These are phyloP conservation scores for Danio kyathit DNA, from an alignment of 2,797 vertebrate species.

Conservation along the genomic window DNA sequence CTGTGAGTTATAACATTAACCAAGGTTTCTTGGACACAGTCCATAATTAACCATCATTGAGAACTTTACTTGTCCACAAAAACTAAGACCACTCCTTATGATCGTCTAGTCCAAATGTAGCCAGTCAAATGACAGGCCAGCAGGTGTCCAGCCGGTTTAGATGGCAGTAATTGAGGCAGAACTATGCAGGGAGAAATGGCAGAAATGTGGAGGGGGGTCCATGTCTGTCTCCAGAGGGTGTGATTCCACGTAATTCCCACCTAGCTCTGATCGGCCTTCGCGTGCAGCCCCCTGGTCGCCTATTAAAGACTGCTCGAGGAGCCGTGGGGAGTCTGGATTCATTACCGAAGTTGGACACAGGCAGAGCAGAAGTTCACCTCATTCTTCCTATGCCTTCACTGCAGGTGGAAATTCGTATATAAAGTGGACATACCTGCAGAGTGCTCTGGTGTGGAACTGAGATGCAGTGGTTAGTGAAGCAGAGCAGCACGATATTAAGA, in stretches of 20 bases:
- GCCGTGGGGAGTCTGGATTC: conserved; percentile 51
- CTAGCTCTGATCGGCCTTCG: conserved; percentile 42
- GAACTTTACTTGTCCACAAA: conserved; percentile 15
- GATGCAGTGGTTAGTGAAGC: conserved; percentile 44
- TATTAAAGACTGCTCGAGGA: conserved; percentile 54
- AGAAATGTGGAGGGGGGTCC: conserved; percentile 40
- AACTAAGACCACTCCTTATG: background rate
- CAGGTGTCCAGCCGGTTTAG: conserved; percentile 42
- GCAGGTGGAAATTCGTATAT: conserved; percentile 39
- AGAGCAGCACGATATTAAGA: conserved; percentile 45
- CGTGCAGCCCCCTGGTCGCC: conserved; percentile 45
- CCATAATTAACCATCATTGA: background rate
- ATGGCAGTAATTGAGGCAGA: conserved; percentile 49
- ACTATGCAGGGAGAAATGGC: conserved; percentile 30
- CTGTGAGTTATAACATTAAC: background rate
- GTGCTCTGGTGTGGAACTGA: conserved; percentile 35
- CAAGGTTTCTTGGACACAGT: background rate
- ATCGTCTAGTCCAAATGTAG: conserved; percentile 8
- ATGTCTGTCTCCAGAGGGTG: conserved; percentile 47
- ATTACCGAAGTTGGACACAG: conserved; percentile 59
- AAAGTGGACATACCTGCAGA: conserved; percentile 34
- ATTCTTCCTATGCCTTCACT: conserved; percentile 37
- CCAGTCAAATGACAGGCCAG: conserved; percentile 34
- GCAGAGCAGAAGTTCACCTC: conserved; percentile 47
- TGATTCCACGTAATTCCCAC: conserved; percentile 61